Evolutionary conservation across 2,113 vertebrate genomes (phyloP).

Genomic region (Bos taurus): DNA sequence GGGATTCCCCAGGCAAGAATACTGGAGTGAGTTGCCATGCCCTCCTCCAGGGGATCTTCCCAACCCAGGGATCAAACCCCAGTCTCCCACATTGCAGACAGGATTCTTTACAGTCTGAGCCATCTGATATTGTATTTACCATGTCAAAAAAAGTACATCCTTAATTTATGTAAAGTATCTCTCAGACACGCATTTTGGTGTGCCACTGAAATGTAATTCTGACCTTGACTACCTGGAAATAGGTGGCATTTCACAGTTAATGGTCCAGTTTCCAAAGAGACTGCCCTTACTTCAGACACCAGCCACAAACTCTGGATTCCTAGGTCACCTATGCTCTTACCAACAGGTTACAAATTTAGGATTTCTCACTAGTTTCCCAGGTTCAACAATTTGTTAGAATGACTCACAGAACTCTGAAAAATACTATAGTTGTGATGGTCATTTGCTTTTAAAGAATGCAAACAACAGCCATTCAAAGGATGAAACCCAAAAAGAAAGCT

Average conservation of each 20-base stretch:
- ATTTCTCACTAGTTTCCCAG: neutral
- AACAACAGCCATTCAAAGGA: neutral
- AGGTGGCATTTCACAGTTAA: neutral
- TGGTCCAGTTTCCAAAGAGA: neutral
- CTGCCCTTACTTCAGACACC: neutral
- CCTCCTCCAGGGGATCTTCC: neutral
- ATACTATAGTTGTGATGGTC: neutral
- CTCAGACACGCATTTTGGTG: neutral
- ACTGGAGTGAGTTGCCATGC: neutral
- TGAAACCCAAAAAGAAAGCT: neutral
- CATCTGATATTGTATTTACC: neutral
- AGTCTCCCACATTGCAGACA: rapidly evolving
- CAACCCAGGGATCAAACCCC: neutral
- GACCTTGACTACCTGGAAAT: neutral
- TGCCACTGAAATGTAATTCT: neutral
- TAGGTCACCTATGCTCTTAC: neutral
- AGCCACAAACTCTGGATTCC: neutral
- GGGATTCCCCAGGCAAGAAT: neutral
- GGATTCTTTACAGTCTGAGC: neutral
- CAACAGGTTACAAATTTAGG: neutral
- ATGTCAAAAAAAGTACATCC: neutral
- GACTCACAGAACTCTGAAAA: neutral
- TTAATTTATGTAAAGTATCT: neutral
- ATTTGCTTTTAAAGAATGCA: neutral
- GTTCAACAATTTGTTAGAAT: neutral